phyloP scores from a whole-genome alignment of 2,113 vertebrate species.

The Syngnathus scovelli region DNA sequence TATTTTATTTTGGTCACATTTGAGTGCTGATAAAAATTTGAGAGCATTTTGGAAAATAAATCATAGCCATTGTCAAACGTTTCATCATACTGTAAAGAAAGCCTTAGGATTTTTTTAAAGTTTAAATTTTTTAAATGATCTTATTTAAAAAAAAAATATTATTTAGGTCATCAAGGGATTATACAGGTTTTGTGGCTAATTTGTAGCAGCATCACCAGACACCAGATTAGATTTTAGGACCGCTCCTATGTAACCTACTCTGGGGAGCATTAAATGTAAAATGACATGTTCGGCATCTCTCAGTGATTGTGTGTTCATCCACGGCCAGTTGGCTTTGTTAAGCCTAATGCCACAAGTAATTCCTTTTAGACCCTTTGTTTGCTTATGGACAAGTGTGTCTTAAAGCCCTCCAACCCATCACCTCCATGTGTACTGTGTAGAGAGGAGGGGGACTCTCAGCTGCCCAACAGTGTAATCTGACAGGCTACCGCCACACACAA shows the following conservation, averaged over 20 bases:
- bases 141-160: background rate
- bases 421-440: conserved; percentile 9
- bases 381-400: conserved; percentile 20
- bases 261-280: background rate
- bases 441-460: conserved; percentile 36
- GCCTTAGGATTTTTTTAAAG: background rate
- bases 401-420: conserved; percentile 10
- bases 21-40: background rate
- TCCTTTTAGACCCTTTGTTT: conserved; percentile 35
- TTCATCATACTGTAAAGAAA: background rate
- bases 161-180: background rate
- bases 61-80: background rate
- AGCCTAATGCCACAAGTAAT: conserved; percentile 30
- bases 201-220: background rate
- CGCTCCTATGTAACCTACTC: background rate
- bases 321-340: conserved; percentile 8
- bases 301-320: conserved; percentile 2
- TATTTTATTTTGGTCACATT: background rate
- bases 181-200: background rate
- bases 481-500: conserved; percentile 21
- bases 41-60: background rate
- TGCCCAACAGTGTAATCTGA: conserved; percentile 55
- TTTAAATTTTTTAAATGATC: background rate
- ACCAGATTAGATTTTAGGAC: background rate
- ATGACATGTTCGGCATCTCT: conserved; percentile 23